Conservation (phyloP, 2,113 vertebrate species). For the Equus przewalskii region DNA sequence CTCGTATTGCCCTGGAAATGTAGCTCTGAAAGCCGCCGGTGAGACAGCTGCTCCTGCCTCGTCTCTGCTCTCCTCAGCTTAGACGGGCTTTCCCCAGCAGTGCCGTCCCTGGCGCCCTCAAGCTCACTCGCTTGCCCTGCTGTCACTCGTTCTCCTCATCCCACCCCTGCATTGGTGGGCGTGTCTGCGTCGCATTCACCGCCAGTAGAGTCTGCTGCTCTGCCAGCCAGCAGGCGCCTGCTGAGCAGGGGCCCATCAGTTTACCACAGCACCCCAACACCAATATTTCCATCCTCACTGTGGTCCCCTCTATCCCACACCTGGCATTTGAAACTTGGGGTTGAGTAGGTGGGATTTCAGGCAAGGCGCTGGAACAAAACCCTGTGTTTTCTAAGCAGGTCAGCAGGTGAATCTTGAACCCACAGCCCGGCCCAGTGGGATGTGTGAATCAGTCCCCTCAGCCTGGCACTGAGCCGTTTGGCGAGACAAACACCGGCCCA, state of each 20-base stretch:
- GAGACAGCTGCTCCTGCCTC: background rate
- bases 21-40: background rate
- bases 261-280: no score
- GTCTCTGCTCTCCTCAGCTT: background rate
- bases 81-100: background rate
- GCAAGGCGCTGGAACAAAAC: slow-evolving; percentile 4
- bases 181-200: background rate
- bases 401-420: background rate
- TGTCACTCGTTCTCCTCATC: background rate
- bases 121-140: background rate
- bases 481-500: background rate
- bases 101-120: background rate
- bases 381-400: background rate
- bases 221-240: fast-evolving
- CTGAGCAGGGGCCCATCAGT: background rate
- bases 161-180: no score
- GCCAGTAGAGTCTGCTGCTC: background rate
- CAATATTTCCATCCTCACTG: background rate
- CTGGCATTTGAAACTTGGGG: background rate
- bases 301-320: background rate
- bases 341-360: background rate
- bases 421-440: background rate
- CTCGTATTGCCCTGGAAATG: no score
- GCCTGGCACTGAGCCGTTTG: background rate
- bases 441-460: background rate